These are phyloP conservation scores for Eupeodes latifasciatus DNA, from an alignment of 2,888 invertebrate genomes.

Conservation along the genomic window DNA sequence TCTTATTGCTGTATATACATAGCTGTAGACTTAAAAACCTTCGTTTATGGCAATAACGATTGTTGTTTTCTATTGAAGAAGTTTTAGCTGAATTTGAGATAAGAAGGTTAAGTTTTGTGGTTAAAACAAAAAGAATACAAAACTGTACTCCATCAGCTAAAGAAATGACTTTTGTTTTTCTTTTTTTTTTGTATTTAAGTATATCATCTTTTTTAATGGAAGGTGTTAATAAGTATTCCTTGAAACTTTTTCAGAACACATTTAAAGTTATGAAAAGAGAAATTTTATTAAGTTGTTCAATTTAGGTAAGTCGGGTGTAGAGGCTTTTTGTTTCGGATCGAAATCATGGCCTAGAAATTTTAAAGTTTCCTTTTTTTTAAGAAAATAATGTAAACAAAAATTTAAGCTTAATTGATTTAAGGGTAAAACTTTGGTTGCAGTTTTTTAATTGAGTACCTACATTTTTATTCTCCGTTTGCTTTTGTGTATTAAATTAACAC, in stretches of 20 bases:
- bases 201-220: slow-evolving; percentile 43
- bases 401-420: neutral
- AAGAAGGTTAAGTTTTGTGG: slow-evolving; percentile 38
- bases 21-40: slow-evolving; percentile 30
- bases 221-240: slow-evolving; percentile 27
- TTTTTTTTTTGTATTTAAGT: slow-evolving; percentile 21
- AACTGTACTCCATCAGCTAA: neutral
- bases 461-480: too few species aligned
- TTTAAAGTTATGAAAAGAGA: slow-evolving; percentile 33
- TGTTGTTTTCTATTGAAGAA: slow-evolving; percentile 45
- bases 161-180: slow-evolving; percentile 54
- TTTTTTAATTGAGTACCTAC: too few species aligned
- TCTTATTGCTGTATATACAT: slow-evolving; percentile 55
- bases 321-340: neutral
- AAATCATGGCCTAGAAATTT: neutral
- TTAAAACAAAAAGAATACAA: neutral
- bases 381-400: neutral
- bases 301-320: neutral
- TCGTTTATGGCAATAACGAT: slow-evolving; percentile 26
- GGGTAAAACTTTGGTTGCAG: neutral
- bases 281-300: slow-evolving; percentile 16
- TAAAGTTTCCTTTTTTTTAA: neutral
- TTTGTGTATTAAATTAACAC: neutral
- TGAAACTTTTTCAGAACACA: slow-evolving; percentile 22
- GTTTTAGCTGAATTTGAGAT: slow-evolving; percentile 34